These are phyloP conservation scores for Psococerastis gibbosa DNA, from an alignment of 2,888 invertebrate genomes.

Conservation along the genomic window DNA sequence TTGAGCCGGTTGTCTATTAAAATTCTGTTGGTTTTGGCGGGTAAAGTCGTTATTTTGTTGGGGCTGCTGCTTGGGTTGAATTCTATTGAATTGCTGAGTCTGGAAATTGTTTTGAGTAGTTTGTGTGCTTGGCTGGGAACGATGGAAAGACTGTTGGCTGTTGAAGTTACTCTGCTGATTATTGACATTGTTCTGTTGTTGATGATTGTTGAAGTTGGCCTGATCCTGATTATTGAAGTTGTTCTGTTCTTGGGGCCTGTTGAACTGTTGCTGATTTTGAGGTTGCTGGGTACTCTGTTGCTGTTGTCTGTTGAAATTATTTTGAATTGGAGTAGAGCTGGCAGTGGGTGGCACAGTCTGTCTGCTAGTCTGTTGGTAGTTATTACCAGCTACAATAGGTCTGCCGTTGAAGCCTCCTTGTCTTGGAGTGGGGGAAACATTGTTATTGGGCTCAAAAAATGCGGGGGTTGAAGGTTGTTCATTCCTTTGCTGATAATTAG, in stretches of 20 bases:
- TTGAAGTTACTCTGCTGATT: background rate
- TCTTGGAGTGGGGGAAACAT: constrained; percentile 18
- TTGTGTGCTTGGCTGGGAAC: constrained; percentile 10
- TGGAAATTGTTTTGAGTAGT: background rate
- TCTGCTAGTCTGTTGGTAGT: constrained; percentile 6
- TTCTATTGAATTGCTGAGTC: background rate
- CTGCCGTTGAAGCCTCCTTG: constrained; percentile 1
- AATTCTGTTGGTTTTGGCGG: background rate
- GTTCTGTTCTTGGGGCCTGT: background rate
- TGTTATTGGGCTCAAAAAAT: constrained; percentile 1
- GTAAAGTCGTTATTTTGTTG: too few relatives aligned
- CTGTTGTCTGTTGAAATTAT: background rate
- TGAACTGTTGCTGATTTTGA: constrained; percentile 11
- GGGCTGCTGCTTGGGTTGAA: too few relatives aligned
- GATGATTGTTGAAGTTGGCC: constrained; percentile 16
- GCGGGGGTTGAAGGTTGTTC: constrained; percentile 3
- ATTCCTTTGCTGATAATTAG: background rate
- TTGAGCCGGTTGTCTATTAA: background rate
- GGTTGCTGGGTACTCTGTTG: background rate
- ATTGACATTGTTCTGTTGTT: constrained; percentile 19
- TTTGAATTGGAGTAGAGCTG: constrained; percentile 9
- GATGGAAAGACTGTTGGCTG: constrained; percentile 4
- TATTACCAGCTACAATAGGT: background rate
- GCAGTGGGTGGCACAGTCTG: constrained; percentile 14
- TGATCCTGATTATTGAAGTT: constrained; percentile 22